Evolutionary conservation across 2,113 vertebrate genomes (phyloP).

Genomic region (Ictidomys tridecemlineatus): DNA sequence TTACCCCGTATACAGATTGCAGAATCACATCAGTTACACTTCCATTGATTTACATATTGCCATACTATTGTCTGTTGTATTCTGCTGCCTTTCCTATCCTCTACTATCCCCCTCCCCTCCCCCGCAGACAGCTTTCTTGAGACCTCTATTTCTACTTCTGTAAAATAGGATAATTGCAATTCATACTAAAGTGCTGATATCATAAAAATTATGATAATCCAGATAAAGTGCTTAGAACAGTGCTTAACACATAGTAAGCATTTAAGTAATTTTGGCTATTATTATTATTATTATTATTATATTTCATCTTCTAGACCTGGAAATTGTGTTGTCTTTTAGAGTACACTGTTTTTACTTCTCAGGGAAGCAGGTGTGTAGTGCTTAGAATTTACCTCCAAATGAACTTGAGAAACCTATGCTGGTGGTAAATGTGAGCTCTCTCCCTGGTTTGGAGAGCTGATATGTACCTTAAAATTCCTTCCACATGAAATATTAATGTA

Average conservation of each 20-base stretch:
- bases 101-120: too few relatives aligned
- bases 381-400: not conserved
- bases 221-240: not conserved
- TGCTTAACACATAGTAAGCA: not conserved
- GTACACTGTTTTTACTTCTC: not conserved
- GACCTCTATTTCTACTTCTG: not conserved
- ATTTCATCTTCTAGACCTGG: not conserved
- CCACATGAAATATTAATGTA: conserved; percentile 73
- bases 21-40: too few relatives aligned
- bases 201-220: not conserved
- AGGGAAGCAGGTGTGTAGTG: not conserved
- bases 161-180: not conserved
- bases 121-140: not conserved
- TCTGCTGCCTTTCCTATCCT: too few relatives aligned
- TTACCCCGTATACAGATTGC: too few relatives aligned
- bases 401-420: not conserved
- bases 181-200: not conserved
- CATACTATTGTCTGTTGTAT: too few relatives aligned
- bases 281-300: not conserved
- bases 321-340: conserved; percentile 25
- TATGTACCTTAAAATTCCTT: conserved; percentile 60
- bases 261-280: not conserved
- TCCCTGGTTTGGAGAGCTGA: conserved; percentile 12
- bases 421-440: not conserved
- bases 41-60: too few relatives aligned